Percentiles rank a stretch among this genome's conserved stretches.
phyloP scores from a whole-genome alignment of 2,888 invertebrate genomes.

The Axea sp. region DNA sequence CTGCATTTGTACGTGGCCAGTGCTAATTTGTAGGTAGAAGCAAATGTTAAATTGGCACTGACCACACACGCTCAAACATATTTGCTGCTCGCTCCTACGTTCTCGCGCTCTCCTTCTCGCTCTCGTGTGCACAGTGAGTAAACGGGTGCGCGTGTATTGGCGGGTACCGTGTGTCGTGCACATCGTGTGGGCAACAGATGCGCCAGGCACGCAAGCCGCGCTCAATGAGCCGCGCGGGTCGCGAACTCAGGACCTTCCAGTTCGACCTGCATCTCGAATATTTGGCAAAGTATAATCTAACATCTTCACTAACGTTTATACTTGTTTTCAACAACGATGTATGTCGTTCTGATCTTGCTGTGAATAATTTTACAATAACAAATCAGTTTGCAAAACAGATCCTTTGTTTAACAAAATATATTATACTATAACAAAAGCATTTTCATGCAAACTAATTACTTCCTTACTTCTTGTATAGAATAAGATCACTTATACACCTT shows the following conservation, averaged over 20 bases:
- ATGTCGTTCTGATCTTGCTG: too few relatives aligned
- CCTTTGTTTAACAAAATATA: too few relatives aligned
- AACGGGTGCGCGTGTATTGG: constrained; percentile 35
- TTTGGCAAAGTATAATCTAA: constrained; percentile 67
- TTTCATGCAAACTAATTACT: too few relatives aligned
- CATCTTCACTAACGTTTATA: constrained; percentile 17
- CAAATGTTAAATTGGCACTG: constrained; percentile 73
- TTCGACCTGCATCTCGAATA: constrained; percentile 69
- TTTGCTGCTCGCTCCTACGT: constrained; percentile 52
- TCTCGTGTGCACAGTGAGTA: constrained; percentile 2
- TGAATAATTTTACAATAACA: too few relatives aligned
- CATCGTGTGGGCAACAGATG: constrained; percentile 77
- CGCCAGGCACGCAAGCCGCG: constrained; percentile 76
- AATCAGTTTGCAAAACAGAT: too few relatives aligned
- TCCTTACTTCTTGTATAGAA: too few relatives aligned
- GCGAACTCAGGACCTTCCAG: constrained; percentile 75
- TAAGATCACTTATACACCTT: too few relatives aligned
- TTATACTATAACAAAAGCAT: too few relatives aligned
- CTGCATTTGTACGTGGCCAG: constrained; percentile 65
- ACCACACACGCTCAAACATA: constrained; percentile 67
- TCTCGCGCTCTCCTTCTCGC: constrained; percentile 25
- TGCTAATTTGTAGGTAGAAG: constrained; percentile 72
- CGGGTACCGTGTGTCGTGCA: constrained; percentile 65
- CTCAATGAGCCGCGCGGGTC: constrained; percentile 72
- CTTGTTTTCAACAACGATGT: constrained; percentile 16